A percentile compares a stretch with the other conserved stretches of the same genome.
These are phyloP conservation scores for Polymixis lichenea DNA, from an alignment of 2,888 invertebrate species.

Conservation along the genomic window DNA sequence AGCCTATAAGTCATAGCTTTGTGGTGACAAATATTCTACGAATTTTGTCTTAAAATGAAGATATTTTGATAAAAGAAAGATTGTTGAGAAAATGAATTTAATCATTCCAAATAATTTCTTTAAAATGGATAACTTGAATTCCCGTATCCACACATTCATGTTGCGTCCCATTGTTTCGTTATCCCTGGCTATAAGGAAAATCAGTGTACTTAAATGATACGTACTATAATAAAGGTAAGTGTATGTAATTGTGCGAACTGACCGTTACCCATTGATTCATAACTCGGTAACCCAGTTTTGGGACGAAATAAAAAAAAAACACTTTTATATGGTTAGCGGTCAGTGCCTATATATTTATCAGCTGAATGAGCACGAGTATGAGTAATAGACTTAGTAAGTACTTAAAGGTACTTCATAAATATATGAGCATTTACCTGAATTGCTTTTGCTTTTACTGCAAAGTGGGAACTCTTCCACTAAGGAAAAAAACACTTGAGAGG, in stretches of 20 bases:
- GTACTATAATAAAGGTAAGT: background rate
- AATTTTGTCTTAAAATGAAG: background rate
- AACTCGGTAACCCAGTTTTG: constrained; percentile 37
- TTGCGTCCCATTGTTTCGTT: background rate
- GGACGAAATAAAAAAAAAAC: background rate
- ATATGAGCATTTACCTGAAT: background rate
- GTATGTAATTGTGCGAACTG: constrained; percentile 8
- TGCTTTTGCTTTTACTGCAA: background rate
- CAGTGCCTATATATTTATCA: background rate
- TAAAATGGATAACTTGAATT: background rate
- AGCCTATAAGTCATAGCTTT: background rate
- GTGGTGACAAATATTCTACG: rapidly evolving
- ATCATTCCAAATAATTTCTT: no score
- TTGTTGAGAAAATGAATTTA: background rate
- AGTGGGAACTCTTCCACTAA: background rate
- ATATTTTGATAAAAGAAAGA: background rate
- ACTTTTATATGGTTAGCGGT: constrained; percentile 6
- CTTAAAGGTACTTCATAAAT: background rate
- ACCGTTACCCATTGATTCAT: constrained; percentile 40
- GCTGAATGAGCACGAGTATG: constrained; percentile 1
- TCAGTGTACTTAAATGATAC: constrained; percentile 2
- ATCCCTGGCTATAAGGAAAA: constrained; percentile 30
- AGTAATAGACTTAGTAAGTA: constrained; percentile 7
- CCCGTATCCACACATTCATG: no score
- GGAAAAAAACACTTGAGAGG: no score